Conservation (phyloP, 2,797 vertebrate species). For the Pseudomugil gertrudae region DNA sequence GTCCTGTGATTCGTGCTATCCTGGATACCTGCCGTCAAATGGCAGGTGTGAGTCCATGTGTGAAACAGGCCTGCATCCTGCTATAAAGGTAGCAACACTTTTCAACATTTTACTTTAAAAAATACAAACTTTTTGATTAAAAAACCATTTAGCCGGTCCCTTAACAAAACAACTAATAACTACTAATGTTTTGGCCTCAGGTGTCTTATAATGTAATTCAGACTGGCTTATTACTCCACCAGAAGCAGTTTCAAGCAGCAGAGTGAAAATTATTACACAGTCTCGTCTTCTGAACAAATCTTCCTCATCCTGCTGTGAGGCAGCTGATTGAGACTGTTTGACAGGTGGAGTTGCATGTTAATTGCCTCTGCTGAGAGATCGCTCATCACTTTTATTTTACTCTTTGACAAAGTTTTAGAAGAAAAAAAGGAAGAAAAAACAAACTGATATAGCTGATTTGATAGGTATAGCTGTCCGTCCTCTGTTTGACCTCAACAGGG, state of each 20-base stretch:
- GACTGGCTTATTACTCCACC: slow-evolving; percentile 46
- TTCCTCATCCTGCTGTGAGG: slow-evolving; percentile 41
- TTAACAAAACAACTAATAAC: slow-evolving; percentile 41
- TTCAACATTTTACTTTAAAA: slow-evolving; percentile 29
- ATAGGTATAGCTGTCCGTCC: no score
- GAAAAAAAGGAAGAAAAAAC: background rate
- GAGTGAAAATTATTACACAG: slow-evolving; percentile 50
- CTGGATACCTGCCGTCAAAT: slow-evolving; percentile 81
- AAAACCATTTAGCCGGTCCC: slow-evolving; percentile 7
- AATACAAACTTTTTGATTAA: slow-evolving; percentile 36
- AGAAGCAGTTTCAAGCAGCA: slow-evolving; percentile 48
- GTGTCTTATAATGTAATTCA: slow-evolving; percentile 50
- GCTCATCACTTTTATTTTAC: slow-evolving; percentile 5
- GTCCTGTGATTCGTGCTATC: slow-evolving; percentile 86
- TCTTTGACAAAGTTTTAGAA: slow-evolving; percentile 6
- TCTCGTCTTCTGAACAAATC: slow-evolving; percentile 54
- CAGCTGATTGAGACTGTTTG: slow-evolving; percentile 38
- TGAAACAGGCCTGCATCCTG: slow-evolving; percentile 82
- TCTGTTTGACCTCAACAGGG: slow-evolving; percentile 66
- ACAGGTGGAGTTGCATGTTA: slow-evolving; percentile 48
- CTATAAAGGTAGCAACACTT: slow-evolving; percentile 76
- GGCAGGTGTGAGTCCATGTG: slow-evolving; percentile 86
- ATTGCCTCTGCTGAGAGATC: slow-evolving; percentile 28
- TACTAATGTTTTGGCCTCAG: slow-evolving; percentile 55
- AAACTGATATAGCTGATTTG: no score